Percentiles rank a stretch among this genome's conserved stretches.
Evolutionary conservation across 1,140 invertebrate genomes (phyloP).

Genomic region (Centruroides sculpturatus): DNA sequence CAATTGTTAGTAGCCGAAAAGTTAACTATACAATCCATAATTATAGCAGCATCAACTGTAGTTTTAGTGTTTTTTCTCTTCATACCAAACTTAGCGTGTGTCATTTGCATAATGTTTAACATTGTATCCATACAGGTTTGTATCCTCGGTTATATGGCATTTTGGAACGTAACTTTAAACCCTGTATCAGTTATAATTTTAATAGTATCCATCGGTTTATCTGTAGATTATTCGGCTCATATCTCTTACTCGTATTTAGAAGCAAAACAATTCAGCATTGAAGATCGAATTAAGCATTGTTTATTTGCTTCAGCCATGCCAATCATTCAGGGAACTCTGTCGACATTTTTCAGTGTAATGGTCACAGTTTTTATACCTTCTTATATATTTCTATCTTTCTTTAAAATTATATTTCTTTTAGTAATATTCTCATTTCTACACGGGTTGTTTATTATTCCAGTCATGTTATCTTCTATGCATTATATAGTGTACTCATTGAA

Average conservation of each 20-base stretch:
- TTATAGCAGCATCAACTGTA: slow-evolving; percentile 85
- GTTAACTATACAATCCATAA: slow-evolving; percentile 80
- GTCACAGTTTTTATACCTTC: slow-evolving; percentile 75
- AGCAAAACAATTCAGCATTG: slow-evolving; percentile 32
- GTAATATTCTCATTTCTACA: slow-evolving; percentile 88
- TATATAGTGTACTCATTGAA: too few species aligned
- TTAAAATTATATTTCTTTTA: slow-evolving; percentile 92
- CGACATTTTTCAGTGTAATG: slow-evolving; percentile 76
- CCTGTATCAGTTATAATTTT: slow-evolving; percentile 97
- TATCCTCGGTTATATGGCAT: slow-evolving; percentile 87
- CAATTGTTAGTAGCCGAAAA: slow-evolving; percentile 82
- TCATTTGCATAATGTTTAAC: slow-evolving; percentile 84
- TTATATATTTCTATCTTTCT: slow-evolving; percentile 93
- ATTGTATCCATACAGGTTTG: slow-evolving; percentile 88
- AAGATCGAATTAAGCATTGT: slow-evolving; percentile 66
- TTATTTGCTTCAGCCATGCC: slow-evolving; percentile 78
- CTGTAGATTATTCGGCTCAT: slow-evolving; percentile 91
- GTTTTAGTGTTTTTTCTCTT: slow-evolving; percentile 89
- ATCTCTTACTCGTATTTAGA: slow-evolving; percentile 86
- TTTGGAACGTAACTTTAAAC: slow-evolving; percentile 87
- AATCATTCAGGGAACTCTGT: slow-evolving; percentile 88
- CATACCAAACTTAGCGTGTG: slow-evolving; percentile 83
- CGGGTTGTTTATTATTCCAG: slow-evolving; percentile 76
- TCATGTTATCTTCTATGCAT: slow-evolving; percentile 41
- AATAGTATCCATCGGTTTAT: slow-evolving; percentile 97